Percentiles rank a stretch among this genome's conserved stretches.
phyloP scores from a whole-genome alignment of 2,797 vertebrate species.

The Helostoma temminkii region DNA sequence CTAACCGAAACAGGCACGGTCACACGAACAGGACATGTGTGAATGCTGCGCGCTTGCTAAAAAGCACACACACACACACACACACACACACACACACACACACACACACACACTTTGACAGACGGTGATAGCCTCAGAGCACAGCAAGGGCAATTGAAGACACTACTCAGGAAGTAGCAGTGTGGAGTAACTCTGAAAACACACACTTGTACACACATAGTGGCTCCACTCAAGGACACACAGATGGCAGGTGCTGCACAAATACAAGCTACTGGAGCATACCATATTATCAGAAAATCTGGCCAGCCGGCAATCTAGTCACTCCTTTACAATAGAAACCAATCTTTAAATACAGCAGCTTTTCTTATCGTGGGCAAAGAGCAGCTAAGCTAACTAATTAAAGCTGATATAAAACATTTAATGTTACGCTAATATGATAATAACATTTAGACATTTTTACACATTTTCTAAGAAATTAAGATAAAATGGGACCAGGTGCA shows the following conservation, averaged over 20 bases:
- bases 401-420: too few relatives aligned
- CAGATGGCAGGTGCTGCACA: constrained; percentile 80
- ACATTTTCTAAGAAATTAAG: too few relatives aligned
- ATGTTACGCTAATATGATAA: too few relatives aligned
- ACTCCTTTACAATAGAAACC: constrained; percentile 46
- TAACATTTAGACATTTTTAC: too few relatives aligned
- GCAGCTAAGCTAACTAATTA: constrained; percentile 30
- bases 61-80: constrained; percentile 5
- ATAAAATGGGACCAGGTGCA: too few relatives aligned
- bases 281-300: constrained; percentile 67
- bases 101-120: constrained; percentile 30
- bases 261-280: constrained; percentile 72
- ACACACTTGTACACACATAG: constrained; percentile 29
- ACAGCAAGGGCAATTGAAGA: constrained; percentile 63
- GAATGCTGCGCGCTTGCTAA: neutral
- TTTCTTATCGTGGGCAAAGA: constrained; percentile 15
- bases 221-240: constrained; percentile 66
- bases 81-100: neutral
- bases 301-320: constrained; percentile 40
- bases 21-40: constrained; percentile 11
- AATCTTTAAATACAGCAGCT: constrained; percentile 46
- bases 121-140: constrained; percentile 57
- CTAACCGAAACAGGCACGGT: constrained; percentile 3
- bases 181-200: constrained; percentile 37
- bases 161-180: constrained; percentile 57